Conservation (phyloP, 23 tunicate species). For the Trididemnum clinides region DNA sequence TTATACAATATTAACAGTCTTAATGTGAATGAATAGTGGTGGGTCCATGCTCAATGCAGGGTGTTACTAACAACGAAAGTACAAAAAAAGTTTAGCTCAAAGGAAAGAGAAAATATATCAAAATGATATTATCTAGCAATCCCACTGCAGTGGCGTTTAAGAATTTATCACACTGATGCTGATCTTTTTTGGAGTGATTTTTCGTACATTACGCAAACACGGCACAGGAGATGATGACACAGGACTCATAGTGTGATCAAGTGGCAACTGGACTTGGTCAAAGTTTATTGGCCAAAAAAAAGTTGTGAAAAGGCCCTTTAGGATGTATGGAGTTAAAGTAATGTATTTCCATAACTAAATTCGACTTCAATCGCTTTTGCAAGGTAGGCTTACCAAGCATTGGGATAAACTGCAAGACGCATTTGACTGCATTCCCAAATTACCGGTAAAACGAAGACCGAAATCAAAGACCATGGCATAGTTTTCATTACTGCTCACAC, state of each 20-base stretch:
- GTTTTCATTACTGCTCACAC: neutral
- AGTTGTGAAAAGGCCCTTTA: neutral
- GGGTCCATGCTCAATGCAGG: too few relatives aligned
- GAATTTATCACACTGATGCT: neutral
- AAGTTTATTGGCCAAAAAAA: neutral
- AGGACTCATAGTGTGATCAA: neutral
- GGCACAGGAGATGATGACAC: neutral
- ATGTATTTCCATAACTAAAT: too few relatives aligned
- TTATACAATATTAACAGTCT: too few relatives aligned
- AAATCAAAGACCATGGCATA: neutral
- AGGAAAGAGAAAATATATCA: too few relatives aligned
- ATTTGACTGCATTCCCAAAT: neutral
- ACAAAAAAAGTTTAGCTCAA: too few relatives aligned
- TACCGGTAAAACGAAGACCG: neutral
- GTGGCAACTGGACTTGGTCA: neutral
- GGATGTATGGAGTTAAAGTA: neutral
- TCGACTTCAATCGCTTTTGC: neutral
- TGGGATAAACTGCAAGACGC: neutral
- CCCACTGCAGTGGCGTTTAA: neutral
- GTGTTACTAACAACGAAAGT: too few relatives aligned
- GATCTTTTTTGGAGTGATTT: neutral
- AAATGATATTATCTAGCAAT: too few relatives aligned
- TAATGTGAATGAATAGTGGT: too few relatives aligned
- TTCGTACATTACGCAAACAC: neutral
- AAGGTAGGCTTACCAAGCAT: too few relatives aligned